phyloP scores from a whole-genome alignment of 1,140 invertebrate genomes.

The Cataglyphis hispanica region DNA sequence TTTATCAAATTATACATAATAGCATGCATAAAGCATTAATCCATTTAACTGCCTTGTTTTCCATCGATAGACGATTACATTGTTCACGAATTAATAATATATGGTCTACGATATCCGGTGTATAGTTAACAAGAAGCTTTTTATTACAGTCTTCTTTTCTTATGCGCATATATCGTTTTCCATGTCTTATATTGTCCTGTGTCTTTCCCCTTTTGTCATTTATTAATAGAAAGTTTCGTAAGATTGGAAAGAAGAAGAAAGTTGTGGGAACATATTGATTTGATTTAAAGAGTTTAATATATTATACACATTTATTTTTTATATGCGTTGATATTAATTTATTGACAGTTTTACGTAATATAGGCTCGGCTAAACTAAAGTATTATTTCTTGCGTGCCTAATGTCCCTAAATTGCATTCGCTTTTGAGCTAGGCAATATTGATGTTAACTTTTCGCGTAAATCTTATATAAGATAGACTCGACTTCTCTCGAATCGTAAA shows the following conservation, averaged over 20 bases:
- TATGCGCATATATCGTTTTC: not conserved
- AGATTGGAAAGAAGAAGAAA: not conserved
- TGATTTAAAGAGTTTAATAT: not conserved
- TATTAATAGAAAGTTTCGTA: conserved; percentile 3
- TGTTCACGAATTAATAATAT: conserved; percentile 22
- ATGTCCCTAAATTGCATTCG: not conserved
- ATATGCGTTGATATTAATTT: not conserved
- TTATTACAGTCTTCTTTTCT: conserved; percentile 29
- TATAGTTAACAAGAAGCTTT: not conserved
- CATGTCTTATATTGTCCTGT: not conserved
- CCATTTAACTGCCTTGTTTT: conserved; percentile 2
- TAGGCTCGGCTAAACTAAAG: not conserved
- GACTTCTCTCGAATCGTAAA: conserved; percentile 4
- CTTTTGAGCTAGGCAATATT: not conserved
- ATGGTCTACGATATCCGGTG: not conserved
- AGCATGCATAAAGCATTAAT: conserved; percentile 13
- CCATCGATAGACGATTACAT: conserved; percentile 18
- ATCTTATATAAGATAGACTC: conserved; percentile 15
- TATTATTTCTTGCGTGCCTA: conserved; percentile 6
- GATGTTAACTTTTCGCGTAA: conserved; percentile 26
- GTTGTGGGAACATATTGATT: not conserved
- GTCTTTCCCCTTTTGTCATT: not conserved
- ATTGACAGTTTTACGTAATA: not conserved
- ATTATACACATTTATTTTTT: not conserved
- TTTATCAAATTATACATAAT: conserved; percentile 26